Evolutionary conservation across 1,140 invertebrate species (phyloP).

Genomic region (Neodiprion virginianus): DNA sequence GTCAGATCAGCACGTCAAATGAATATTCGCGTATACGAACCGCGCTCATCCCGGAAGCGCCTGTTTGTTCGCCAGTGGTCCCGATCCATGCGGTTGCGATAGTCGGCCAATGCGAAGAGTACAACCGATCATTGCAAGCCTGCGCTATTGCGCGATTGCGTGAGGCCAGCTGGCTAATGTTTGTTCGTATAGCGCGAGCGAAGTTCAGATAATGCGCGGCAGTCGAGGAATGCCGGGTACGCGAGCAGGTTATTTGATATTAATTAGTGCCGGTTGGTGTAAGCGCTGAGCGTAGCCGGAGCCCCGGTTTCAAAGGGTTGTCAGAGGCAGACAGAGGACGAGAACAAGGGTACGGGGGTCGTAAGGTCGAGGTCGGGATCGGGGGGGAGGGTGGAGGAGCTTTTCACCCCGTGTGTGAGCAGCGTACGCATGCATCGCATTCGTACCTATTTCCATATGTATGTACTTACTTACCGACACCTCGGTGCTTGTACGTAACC

Average conservation of each 20-base stretch:
- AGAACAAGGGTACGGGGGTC: background rate
- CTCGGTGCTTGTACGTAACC: too few relatives aligned
- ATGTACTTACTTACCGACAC: too few relatives aligned
- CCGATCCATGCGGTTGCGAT: too few relatives aligned
- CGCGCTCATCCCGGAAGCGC: too few relatives aligned
- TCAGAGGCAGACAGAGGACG: slow-evolving; percentile 1
- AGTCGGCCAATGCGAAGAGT: background rate
- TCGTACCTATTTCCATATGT: too few relatives aligned
- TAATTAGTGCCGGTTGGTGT: background rate
- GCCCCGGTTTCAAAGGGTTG: slow-evolving; percentile 3
- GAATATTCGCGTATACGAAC: too few relatives aligned
- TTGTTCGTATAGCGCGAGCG: background rate
- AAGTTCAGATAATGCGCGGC: background rate
- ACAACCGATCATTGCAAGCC: background rate
- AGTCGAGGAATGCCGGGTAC: background rate
- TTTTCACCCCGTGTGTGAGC: too few relatives aligned
- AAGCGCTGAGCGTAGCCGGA: background rate
- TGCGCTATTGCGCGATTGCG: background rate
- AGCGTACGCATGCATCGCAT: too few relatives aligned
- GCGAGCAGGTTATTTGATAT: slow-evolving; percentile 5
- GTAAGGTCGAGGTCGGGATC: background rate
- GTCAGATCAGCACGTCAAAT: too few relatives aligned
- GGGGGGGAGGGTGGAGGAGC: background rate
- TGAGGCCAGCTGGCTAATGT: background rate
- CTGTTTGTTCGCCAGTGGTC: too few relatives aligned